phyloP scores from a whole-genome alignment of 2,888 invertebrate genomes.

The Cynaeus angustus region DNA sequence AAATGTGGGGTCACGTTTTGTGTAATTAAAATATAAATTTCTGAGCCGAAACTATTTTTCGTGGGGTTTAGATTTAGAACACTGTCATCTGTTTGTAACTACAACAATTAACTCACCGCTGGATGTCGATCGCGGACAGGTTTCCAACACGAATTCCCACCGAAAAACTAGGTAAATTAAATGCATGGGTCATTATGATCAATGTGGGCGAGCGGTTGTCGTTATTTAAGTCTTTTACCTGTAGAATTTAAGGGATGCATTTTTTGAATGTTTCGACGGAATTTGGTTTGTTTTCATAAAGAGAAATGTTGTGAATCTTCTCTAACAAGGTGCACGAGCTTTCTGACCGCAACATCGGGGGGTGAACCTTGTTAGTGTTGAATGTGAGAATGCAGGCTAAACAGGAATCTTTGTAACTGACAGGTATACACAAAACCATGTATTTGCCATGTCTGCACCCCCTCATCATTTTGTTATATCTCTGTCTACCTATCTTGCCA shows the following conservation, averaged over 20 bases:
- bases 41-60: background rate
- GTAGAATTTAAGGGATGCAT: slow-evolving; percentile 15
- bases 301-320: slow-evolving; percentile 37
- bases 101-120: slow-evolving; percentile 31
- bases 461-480: slow-evolving; percentile 51
- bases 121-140: slow-evolving; percentile 28
- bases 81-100: background rate
- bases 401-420: slow-evolving; percentile 50
- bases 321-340: slow-evolving; percentile 38
- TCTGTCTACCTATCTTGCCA: slow-evolving; percentile 26
- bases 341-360: slow-evolving; percentile 40
- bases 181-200: slow-evolving; percentile 31
- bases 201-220: slow-evolving; percentile 11
- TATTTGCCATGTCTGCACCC: slow-evolving; percentile 42
- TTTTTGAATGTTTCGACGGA: slow-evolving; percentile 28
- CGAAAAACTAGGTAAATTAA: slow-evolving; percentile 13
- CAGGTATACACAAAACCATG: slow-evolving; percentile 42
- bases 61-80: background rate
- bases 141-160: slow-evolving; percentile 25
- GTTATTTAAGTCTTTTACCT: slow-evolving; percentile 11
- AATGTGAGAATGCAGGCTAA: slow-evolving; percentile 46
- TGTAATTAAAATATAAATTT: background rate
- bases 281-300: slow-evolving; percentile 35
- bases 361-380: slow-evolving; percentile 49
- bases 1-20: background rate